Base-by-base conservation (phyloP, 2,797 vertebrate species). In the Rhinophrynus dorsalis region DNA sequence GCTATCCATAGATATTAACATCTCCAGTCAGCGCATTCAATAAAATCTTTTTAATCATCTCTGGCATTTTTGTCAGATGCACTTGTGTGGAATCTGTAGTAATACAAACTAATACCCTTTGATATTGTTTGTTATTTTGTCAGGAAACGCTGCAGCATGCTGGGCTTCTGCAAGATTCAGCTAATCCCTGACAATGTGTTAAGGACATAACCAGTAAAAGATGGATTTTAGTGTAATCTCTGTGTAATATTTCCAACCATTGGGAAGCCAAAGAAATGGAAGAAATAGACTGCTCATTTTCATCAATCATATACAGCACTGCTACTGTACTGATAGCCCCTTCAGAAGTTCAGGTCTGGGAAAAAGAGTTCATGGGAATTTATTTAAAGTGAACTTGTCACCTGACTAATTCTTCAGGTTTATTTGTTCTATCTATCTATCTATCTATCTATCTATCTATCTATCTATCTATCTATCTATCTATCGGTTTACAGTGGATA, bases 1-100 rank as follows among this genome's bases (percentile, higher is more conserved):
- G 29, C 29, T 32, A 55, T 33, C 29, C 51, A 55, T 30, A 55
- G 51, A 55, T 47, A 47, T 55, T 55, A 55, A 55, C 33, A 55
- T 23, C 51, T 35, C 33, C 29, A 55, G 51, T 32, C 29, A 55
- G 51, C 10, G 30, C 51, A 55, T 30, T 55, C 29, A 55, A 35
- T 55, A 33, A 32, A 55, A 35, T 55, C 29, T 13, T 55, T 33
- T 27, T 55, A 33, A 55, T 55, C 18, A 55, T 33, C 29, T 33
- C 51, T 55, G 51, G 12, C 51, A 47, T 21, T 47, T 23, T 17
- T 47, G 44, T 33, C 51, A 55, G 11, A 32, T 15, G 27, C 27
- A 55, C 29, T 55, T 55, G 51, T 17, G 29, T 55, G 51, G 51
- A 15, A 55, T 55, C 29, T 33, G 15, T 7, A 55, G 51, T 32